These are phyloP conservation scores for Bagarius yarrelli DNA, from an alignment of 2,113 vertebrate genomes.

Conservation along the genomic window DNA sequence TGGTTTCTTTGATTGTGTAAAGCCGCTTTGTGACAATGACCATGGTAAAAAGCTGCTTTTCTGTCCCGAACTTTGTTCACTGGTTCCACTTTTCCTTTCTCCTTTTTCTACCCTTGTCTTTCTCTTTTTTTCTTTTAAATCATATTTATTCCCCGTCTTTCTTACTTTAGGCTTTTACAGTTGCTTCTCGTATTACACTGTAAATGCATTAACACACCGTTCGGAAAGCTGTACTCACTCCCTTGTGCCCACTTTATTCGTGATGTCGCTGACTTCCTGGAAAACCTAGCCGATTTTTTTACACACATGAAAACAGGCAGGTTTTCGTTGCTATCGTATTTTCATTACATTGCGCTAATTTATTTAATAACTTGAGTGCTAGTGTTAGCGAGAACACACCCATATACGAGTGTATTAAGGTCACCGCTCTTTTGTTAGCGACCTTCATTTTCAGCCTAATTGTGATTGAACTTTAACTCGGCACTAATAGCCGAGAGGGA, in stretches of 20 bases:
- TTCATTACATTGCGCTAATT: not conserved
- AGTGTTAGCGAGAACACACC: not conserved
- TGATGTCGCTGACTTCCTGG: not conserved
- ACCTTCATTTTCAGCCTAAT: slow-evolving; percentile 65
- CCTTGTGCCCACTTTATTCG: not conserved
- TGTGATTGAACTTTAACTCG: slow-evolving; percentile 74
- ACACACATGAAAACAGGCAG: not conserved
- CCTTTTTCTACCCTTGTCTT: not conserved
- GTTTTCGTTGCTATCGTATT: too few relatives aligned
- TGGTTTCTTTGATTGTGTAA: too few relatives aligned
- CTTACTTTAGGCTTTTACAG: too few relatives aligned
- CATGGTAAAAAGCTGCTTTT: too few relatives aligned
- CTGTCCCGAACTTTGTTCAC: not conserved
- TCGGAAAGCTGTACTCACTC: too few relatives aligned
- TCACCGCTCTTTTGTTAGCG: slow-evolving; percentile 63
- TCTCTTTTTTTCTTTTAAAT: not conserved
- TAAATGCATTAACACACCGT: too few relatives aligned
- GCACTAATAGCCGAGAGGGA: slow-evolving; percentile 69
- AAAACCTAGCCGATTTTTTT: not conserved
- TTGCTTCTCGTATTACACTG: too few relatives aligned
- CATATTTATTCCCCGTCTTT: too few relatives aligned
- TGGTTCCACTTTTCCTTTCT: not conserved
- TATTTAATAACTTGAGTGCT: not conserved
- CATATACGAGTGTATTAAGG: slow-evolving; percentile 59
- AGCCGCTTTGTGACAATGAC: too few relatives aligned